Conservation (phyloP, 2,113 vertebrate species). For the Oreocharis arfaki region DNA sequence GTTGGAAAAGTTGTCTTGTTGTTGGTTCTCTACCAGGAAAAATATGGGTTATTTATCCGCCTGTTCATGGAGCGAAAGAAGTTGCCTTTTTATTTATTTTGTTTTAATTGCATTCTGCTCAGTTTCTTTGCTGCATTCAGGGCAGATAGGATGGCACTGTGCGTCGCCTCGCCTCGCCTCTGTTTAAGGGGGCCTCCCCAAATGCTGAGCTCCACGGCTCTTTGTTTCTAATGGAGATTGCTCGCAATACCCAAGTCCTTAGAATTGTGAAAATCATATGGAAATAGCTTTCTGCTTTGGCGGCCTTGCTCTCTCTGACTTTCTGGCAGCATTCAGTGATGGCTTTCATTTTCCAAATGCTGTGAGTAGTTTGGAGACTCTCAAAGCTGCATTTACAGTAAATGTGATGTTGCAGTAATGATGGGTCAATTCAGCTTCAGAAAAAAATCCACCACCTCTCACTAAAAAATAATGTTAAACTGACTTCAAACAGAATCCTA, state of each 20-base stretch:
- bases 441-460: not conserved
- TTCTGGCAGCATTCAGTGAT: not conserved
- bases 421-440: constrained; percentile 40
- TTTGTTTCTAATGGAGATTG: not conserved
- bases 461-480: not conserved
- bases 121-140: not conserved
- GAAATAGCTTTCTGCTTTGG: constrained; percentile 7
- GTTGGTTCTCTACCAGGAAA: not conserved
- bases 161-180: not conserved
- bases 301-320: not conserved
- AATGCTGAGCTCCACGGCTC: not conserved
- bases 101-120: not conserved
- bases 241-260: not conserved
- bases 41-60: not conserved
- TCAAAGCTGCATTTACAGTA: constrained; percentile 37
- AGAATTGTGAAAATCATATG: not conserved
- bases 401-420: constrained; percentile 44
- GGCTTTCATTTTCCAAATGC: constrained; percentile 42
- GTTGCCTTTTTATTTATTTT: not conserved
- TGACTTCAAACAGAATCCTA: constrained; percentile 25
- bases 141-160: not conserved
- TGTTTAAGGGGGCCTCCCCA: not conserved
- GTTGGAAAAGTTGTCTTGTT: not conserved
- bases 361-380: constrained; percentile 24
- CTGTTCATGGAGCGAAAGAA: not conserved